Evolutionary conservation across 2,888 invertebrate species (phyloP).

Genomic region (Spicauda simplicius): DNA sequence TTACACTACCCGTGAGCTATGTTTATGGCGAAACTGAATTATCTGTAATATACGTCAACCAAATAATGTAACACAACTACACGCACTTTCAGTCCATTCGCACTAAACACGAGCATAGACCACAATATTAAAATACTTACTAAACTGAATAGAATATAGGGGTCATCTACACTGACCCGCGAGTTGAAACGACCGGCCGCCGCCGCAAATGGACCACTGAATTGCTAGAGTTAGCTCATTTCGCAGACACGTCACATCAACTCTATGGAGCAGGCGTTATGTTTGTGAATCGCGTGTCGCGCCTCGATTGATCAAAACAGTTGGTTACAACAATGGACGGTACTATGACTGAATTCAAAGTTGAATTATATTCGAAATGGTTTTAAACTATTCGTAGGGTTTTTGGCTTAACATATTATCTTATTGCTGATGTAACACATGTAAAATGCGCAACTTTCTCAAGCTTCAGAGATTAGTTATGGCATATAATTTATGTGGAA

Average conservation of each 20-base stretch:
- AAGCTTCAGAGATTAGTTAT: too few relatives aligned
- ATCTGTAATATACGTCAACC: background rate
- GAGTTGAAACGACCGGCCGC: constrained; percentile 3
- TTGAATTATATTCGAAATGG: too few relatives aligned
- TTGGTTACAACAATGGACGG: constrained; percentile 8
- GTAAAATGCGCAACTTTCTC: too few relatives aligned
- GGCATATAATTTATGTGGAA: too few relatives aligned
- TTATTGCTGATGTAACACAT: too few relatives aligned
- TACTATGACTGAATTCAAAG: constrained; percentile 31
- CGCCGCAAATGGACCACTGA: constrained; percentile 19
- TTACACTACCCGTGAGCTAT: too few relatives aligned
- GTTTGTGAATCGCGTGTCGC: constrained; percentile 3
- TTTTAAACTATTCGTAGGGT: background rate
- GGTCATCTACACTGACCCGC: constrained; percentile 26
- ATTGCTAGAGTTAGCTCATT: constrained; percentile 27
- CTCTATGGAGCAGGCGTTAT: background rate
- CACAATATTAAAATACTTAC: constrained; percentile 28
- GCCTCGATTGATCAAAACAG: constrained; percentile 10
- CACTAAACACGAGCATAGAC: constrained; percentile 11
- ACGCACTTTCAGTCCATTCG: background rate
- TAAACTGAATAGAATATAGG: constrained; percentile 32
- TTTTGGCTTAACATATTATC: too few relatives aligned
- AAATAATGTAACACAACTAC: background rate
- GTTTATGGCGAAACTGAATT: too few relatives aligned
- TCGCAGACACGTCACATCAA: constrained; percentile 30